Percentiles rank a stretch among this genome's conserved stretches.
Conservation (phyloP, 35 echinoderm and acorn worm genomes). For the Holothuria glaberrima region DNA sequence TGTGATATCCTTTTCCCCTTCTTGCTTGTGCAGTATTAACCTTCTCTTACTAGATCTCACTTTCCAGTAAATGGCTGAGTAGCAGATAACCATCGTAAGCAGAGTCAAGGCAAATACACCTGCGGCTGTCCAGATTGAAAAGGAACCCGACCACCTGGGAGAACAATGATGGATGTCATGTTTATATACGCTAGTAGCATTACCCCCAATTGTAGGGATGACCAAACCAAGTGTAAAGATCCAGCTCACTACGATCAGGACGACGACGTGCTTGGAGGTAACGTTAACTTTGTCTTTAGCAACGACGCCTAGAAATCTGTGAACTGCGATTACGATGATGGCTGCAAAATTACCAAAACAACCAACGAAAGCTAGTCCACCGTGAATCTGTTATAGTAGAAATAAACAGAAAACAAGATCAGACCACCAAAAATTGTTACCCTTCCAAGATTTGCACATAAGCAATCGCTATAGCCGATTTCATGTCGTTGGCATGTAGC, state of each 20-base stretch:
- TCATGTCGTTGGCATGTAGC: too few relatives aligned
- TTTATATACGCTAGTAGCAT: not conserved
- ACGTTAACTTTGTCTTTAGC: not conserved
- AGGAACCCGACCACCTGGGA: not conserved
- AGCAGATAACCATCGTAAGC: too few relatives aligned
- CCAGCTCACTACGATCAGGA: not conserved
- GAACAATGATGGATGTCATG: conserved; percentile 3
- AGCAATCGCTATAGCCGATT: too few relatives aligned
- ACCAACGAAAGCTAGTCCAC: not conserved
- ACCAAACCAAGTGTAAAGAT: not conserved
- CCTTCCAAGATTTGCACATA: too few relatives aligned
- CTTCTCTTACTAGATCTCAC: too few relatives aligned
- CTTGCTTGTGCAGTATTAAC: too few relatives aligned
- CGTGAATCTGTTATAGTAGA: not conserved
- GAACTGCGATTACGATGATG: not conserved
- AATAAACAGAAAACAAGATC: too few relatives aligned
- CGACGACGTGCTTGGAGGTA: not conserved
- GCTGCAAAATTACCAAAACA: conserved; percentile 17
- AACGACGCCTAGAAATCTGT: not conserved
- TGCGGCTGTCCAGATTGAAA: too few relatives aligned
- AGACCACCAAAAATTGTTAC: too few relatives aligned
- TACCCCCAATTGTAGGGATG: not conserved
- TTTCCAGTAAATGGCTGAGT: too few relatives aligned
- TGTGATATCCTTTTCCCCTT: too few relatives aligned
- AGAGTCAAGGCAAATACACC: too few relatives aligned